A percentile compares a stretch with the other conserved stretches of the same genome.
These are phyloP conservation scores for Xylophagus ater DNA, from an alignment of 2,888 invertebrate species.

Conservation along the genomic window DNA sequence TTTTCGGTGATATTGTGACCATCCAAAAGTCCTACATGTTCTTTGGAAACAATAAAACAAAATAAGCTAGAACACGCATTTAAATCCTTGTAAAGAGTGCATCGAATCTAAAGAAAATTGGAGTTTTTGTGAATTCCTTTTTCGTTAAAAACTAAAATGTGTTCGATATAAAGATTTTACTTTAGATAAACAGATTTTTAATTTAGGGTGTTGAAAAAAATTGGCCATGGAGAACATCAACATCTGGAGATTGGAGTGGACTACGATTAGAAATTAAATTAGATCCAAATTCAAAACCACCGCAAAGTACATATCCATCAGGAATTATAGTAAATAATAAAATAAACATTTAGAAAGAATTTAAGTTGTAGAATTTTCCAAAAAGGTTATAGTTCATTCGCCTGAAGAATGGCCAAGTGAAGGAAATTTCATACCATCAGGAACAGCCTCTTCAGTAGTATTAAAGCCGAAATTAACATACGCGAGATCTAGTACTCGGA, in stretches of 20 bases:
- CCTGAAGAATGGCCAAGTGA: conserved; percentile 25
- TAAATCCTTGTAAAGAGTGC: too few relatives aligned
- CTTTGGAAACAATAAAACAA: too few relatives aligned
- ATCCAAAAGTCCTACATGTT: too few relatives aligned
- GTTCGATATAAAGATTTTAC: too few relatives aligned
- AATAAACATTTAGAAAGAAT: not conserved
- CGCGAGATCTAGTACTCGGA: conserved; percentile 24
- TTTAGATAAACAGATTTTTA: too few relatives aligned
- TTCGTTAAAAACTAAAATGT: too few relatives aligned
- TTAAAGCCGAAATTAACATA: conserved; percentile 29
- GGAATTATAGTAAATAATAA: conserved; percentile 24
- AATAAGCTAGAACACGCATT: too few relatives aligned
- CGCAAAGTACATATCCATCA: conserved; percentile 14
- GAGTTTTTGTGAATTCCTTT: too few relatives aligned
- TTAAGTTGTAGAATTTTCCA: not conserved
- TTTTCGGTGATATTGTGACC: too few relatives aligned
- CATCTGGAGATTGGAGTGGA: conserved; percentile 29
- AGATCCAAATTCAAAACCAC: conserved; percentile 18
- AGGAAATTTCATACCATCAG: conserved; percentile 24
- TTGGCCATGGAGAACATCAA: conserved; percentile 23
- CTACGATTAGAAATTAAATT: conserved; percentile 22
- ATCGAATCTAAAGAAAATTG: too few relatives aligned
- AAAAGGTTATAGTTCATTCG: conserved; percentile 22
- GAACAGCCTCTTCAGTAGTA: conserved; percentile 28
- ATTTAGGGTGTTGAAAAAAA: too few relatives aligned